Conservation (phyloP, 2,113 vertebrate species). For the Gnathonemus echidnorhynchus region DNA sequence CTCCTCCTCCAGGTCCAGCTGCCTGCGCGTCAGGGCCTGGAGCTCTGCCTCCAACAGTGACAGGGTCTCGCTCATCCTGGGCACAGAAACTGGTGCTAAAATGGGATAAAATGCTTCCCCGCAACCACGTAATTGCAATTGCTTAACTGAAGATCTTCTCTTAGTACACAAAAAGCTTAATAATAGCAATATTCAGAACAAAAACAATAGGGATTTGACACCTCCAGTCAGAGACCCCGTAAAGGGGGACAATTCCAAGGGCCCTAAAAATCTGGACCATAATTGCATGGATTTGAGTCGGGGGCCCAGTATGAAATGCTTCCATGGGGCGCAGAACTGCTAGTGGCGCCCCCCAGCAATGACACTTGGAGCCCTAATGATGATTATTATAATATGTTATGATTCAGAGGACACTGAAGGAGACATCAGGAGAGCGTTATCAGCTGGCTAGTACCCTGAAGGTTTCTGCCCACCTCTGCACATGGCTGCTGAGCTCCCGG, state of each 20-base stretch:
- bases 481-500: constrained; percentile 61
- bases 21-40: constrained; percentile 59
- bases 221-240: not conserved
- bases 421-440: not conserved
- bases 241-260: not conserved
- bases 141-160: not conserved
- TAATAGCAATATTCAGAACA: not conserved
- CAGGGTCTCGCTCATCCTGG: constrained; percentile 63
- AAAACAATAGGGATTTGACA: not conserved
- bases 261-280: not conserved
- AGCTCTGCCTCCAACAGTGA: constrained; percentile 62
- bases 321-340: not conserved
- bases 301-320: not conserved
- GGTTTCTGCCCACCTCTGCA: constrained; percentile 57
- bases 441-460: not conserved
- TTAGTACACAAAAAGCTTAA: not conserved
- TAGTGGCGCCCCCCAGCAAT: not conserved
- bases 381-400: not conserved
- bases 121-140: not conserved
- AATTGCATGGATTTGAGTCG: not conserved
- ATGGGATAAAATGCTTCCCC: not conserved
- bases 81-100: not conserved
- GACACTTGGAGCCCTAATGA: not conserved
- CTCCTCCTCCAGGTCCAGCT: constrained; percentile 75
- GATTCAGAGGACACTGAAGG: not conserved